These are phyloP conservation scores for Thyatira batis DNA, from an alignment of 2,888 invertebrate genomes.

Conservation along the genomic window DNA sequence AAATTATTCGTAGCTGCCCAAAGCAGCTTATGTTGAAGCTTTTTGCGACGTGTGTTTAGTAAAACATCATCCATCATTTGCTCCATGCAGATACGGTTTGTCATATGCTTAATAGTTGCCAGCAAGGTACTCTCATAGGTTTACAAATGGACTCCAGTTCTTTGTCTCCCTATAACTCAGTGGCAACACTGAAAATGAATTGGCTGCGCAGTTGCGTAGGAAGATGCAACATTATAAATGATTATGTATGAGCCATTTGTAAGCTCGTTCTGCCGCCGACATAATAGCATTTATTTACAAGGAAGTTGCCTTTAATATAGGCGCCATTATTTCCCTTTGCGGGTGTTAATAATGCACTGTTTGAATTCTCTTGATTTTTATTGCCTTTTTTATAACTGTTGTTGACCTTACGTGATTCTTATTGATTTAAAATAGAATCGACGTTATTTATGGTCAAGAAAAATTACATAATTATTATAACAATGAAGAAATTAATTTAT, in stretches of 20 bases:
- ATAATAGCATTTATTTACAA: slow-evolving; percentile 36
- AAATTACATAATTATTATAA: neutral
- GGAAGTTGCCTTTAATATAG: slow-evolving; percentile 26
- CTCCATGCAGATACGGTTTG: neutral
- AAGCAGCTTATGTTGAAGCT: neutral
- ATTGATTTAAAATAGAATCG: neutral
- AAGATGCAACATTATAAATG: slow-evolving; percentile 36
- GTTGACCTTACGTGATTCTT: neutral
- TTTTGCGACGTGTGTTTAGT: neutral
- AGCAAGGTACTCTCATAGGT: neutral
- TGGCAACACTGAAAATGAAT: neutral
- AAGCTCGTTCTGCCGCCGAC: slow-evolving; percentile 32
- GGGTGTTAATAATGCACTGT: slow-evolving; percentile 2
- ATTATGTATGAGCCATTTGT: slow-evolving; percentile 38
- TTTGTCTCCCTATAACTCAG: neutral
- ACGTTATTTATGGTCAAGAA: neutral
- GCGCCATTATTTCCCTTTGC: slow-evolving; percentile 18
- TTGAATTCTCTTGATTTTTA: neutral
- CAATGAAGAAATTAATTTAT: neutral
- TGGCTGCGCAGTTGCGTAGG: slow-evolving; percentile 33
- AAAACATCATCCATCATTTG: neutral
- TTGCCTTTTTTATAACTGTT: neutral
- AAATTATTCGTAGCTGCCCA: neutral
- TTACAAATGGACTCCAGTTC: neutral
- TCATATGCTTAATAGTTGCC: neutral